Conservation (phyloP, 2,797 vertebrate genomes). For the Poeciliopsis infans region DNA sequence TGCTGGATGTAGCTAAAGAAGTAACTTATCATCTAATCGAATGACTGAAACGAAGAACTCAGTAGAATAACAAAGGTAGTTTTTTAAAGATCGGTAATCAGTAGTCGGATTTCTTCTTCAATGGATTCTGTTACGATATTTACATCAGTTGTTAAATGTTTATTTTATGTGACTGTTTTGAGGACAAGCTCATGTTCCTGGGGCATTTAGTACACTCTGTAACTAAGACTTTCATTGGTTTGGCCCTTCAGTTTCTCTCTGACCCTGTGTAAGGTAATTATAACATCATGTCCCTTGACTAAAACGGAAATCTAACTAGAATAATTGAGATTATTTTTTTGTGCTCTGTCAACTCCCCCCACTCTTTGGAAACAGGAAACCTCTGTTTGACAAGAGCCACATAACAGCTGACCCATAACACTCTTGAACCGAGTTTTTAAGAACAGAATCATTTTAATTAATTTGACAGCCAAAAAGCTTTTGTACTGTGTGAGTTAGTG, state of each 20-base stretch:
- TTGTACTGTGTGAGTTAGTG: slow-evolving; percentile 20
- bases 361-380: slow-evolving; percentile 45
- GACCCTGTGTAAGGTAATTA: slow-evolving; percentile 68
- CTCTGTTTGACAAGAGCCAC: slow-evolving; percentile 50
- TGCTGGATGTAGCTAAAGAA: too few relatives aligned
- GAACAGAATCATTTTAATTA: slow-evolving; percentile 43
- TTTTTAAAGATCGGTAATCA: too few relatives aligned
- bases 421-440: slow-evolving; percentile 27
- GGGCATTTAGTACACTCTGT: slow-evolving; percentile 45
- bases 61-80: too few relatives aligned
- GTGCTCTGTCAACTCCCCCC: slow-evolving; percentile 41
- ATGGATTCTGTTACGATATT: background rate
- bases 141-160: background rate
- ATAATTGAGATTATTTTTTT: slow-evolving; percentile 67
- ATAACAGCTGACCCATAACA: slow-evolving; percentile 35
- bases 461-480: slow-evolving; percentile 42
- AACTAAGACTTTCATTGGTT: slow-evolving; percentile 68
- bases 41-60: too few relatives aligned
- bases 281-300: slow-evolving; percentile 51
- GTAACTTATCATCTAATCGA: too few relatives aligned
- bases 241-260: slow-evolving; percentile 59
- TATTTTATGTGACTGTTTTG: slow-evolving; percentile 29
- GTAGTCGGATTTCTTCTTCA: too few relatives aligned
- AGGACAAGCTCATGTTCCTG: slow-evolving; percentile 39
- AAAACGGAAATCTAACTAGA: slow-evolving; percentile 64